A percentile compares a stretch with the other conserved stretches of the same genome.
Evolutionary conservation across 2,113 vertebrate species (phyloP).

Genomic region (Archilochus colubris): DNA sequence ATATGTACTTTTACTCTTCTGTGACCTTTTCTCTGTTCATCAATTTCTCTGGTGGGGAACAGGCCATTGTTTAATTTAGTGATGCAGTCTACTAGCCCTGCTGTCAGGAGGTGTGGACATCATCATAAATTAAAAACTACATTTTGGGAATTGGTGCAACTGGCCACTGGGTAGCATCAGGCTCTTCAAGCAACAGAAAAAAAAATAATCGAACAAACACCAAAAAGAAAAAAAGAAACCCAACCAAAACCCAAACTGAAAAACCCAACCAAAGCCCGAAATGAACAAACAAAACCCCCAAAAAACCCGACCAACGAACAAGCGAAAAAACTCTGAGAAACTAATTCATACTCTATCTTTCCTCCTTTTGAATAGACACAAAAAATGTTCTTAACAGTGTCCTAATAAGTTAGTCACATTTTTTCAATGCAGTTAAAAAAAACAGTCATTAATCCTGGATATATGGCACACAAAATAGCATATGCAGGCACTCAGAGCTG

Average conservation of each 20-base stretch:
- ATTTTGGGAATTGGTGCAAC: not conserved
- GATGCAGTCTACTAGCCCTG: not conserved
- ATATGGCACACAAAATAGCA: not conserved
- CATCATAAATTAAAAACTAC: constrained; percentile 24
- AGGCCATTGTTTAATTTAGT: constrained; percentile 29
- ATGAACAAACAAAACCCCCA: no score
- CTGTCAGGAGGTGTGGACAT: not conserved
- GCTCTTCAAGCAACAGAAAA: not conserved
- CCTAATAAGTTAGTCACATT: not conserved
- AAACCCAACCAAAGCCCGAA: no score
- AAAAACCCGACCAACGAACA: no score
- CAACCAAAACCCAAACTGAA: no score
- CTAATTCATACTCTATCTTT: not conserved
- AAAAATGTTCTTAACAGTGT: not conserved
- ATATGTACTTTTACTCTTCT: not conserved
- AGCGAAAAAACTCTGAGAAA: not conserved
- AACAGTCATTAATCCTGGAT: not conserved
- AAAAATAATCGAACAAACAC: not conserved
- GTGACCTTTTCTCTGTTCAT: not conserved
- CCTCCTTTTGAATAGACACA: not conserved
- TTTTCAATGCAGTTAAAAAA: constrained; percentile 5
- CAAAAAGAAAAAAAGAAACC: no score
- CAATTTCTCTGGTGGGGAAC: constrained; percentile 11
- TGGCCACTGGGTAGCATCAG: not conserved
- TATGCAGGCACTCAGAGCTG: not conserved